Evolutionary conservation across 2,113 vertebrate species (phyloP).

Genomic region (Elgaria multicarinata): DNA sequence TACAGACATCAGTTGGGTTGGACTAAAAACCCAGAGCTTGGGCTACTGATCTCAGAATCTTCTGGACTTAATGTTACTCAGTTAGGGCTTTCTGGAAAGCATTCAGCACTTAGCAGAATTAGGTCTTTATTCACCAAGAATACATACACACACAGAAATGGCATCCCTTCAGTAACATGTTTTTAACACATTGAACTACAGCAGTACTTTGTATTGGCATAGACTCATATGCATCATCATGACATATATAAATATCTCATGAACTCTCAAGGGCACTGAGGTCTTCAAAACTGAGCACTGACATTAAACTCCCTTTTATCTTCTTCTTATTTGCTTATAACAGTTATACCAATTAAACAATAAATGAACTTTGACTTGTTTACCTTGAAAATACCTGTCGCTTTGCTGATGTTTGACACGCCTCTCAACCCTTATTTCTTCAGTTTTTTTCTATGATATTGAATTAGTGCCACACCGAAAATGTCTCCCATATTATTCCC

Average conservation of each 20-base stretch:
- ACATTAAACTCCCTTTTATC: neutral
- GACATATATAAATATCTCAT: rapidly evolving
- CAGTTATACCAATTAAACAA: neutral
- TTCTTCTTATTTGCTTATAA: neutral
- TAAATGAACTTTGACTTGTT: neutral
- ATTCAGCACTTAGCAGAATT: neutral
- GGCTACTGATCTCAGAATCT: neutral
- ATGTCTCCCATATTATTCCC: no score
- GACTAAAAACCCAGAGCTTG: neutral
- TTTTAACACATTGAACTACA: rapidly evolving
- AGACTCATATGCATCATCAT: rapidly evolving
- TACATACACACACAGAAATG: rapidly evolving
- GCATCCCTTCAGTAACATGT: rapidly evolving
- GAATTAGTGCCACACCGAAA: no score
- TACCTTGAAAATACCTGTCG: neutral
- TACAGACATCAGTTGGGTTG: neutral
- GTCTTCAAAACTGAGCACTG: rapidly evolving
- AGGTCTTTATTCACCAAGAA: no score
- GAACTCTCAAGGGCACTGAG: rapidly evolving
- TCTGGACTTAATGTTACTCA: neutral
- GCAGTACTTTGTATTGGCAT: rapidly evolving
- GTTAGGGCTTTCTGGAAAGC: neutral
- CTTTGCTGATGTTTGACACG: no score
- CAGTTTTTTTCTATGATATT: no score
- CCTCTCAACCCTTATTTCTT: no score